phyloP scores from a whole-genome alignment of 2,113 vertebrate genomes.

The Microcebus jonahi region DNA sequence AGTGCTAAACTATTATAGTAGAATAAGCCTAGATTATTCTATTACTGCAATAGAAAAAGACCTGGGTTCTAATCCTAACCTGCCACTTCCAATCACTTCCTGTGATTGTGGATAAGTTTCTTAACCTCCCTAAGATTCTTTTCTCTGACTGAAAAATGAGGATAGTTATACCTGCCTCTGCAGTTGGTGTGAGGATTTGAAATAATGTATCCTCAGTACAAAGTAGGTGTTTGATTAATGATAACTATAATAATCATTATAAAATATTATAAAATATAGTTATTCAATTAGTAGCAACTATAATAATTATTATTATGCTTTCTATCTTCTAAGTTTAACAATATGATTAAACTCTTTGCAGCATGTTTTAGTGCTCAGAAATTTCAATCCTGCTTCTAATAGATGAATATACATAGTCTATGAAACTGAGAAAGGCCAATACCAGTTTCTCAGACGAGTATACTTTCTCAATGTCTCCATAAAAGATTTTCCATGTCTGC shows the following conservation, averaged over 20 bases:
- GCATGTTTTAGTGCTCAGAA: background rate
- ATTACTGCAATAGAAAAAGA: background rate
- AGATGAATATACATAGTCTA: background rate
- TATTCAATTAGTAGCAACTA: background rate
- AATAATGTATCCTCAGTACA: background rate
- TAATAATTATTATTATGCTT: background rate
- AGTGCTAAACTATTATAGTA: background rate
- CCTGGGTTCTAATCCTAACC: background rate
- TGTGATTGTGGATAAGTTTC: background rate
- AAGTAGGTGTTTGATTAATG: background rate
- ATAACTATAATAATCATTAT: background rate
- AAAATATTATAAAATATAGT: background rate
- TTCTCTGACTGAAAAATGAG: conserved; percentile 34
- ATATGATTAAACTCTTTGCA: background rate
- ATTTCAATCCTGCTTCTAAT: background rate
- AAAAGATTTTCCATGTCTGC: background rate
- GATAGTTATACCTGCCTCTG: background rate
- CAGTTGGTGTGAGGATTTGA: background rate
- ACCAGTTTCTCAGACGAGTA: background rate
- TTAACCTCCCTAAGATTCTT: conserved; percentile 3
- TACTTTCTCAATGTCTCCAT: background rate
- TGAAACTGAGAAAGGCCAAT: background rate
- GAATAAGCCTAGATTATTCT: background rate
- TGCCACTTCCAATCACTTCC: background rate
- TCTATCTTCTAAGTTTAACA: background rate